A percentile compares a stretch with the other conserved stretches of the same genome.
These are phyloP conservation scores for Eupsittula cactorum DNA, from an alignment of 2,113 vertebrate genomes.

Conservation along the genomic window DNA sequence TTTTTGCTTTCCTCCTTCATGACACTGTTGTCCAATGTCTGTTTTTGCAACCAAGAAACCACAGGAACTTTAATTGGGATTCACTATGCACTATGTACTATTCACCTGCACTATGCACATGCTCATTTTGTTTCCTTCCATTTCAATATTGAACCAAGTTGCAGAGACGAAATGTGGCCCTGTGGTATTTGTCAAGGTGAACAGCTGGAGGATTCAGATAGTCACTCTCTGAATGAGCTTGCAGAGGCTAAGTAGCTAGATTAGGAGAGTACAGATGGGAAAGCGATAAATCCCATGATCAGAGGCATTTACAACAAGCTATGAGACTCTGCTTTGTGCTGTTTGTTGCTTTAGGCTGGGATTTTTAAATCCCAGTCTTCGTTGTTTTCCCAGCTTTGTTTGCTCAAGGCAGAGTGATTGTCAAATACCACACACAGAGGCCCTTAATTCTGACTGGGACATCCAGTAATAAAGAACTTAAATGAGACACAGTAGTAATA, in stretches of 20 bases:
- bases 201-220: slow-evolving; percentile 61
- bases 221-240: slow-evolving; percentile 1
- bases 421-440: neutral
- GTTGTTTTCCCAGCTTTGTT: slow-evolving; percentile 67
- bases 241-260: slow-evolving; percentile 40
- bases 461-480: neutral
- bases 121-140: neutral
- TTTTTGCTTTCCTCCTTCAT: neutral
- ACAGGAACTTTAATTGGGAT: neutral
- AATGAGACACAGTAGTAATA: neutral
- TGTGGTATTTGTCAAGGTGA: slow-evolving; percentile 32
- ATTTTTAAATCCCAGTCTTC: slow-evolving; percentile 38
- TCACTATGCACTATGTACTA: neutral
- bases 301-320: slow-evolving; percentile 46
- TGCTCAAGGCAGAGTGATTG: slow-evolving; percentile 49
- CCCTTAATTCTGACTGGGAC: neutral
- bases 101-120: fast-evolving
- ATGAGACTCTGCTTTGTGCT: slow-evolving; percentile 41
- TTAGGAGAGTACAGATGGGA: slow-evolving; percentile 50
- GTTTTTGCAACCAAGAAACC: neutral
- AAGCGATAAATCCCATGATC: slow-evolving; percentile 19
- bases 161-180: slow-evolving; percentile 6
- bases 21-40: neutral
- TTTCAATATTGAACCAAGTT: slow-evolving; percentile 26
- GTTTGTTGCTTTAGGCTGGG: slow-evolving; percentile 55